phyloP scores from a whole-genome alignment of 2,797 vertebrate species.

The Phrynocephalus guinanensis region DNA sequence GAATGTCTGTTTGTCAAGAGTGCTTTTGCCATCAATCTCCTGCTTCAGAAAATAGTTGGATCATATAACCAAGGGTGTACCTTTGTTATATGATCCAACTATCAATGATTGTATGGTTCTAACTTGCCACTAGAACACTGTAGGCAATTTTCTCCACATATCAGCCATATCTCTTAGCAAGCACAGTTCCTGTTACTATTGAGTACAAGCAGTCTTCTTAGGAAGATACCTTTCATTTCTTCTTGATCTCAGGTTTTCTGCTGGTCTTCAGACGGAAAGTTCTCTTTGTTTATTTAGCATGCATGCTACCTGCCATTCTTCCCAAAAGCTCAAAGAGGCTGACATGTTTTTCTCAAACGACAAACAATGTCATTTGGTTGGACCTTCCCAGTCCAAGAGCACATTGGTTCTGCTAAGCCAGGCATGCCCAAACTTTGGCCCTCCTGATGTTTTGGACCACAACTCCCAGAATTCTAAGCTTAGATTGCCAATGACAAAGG shows the following conservation, averaged over 20 bases:
- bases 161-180: neutral
- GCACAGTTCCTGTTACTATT: neutral
- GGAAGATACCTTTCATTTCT: neutral
- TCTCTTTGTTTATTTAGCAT: neutral
- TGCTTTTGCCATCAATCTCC: no score
- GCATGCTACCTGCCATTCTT: neutral
- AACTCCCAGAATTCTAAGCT: no score
- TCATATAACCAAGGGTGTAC: neutral
- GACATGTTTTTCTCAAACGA: neutral
- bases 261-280: constrained; percentile 4
- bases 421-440: no score
- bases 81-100: neutral
- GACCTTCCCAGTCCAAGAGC: neutral
- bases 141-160: neutral
- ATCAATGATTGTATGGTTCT: neutral
- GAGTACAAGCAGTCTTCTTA: neutral
- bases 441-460: no score
- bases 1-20: no score
- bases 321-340: neutral
- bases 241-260: constrained; percentile 6
- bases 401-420: neutral
- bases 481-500: no score
- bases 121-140: neutral
- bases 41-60: no score
- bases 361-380: neutral